phyloP scores from a whole-genome alignment of 2,113 vertebrate genomes.

The Phyllopteryx taeniolatus region DNA sequence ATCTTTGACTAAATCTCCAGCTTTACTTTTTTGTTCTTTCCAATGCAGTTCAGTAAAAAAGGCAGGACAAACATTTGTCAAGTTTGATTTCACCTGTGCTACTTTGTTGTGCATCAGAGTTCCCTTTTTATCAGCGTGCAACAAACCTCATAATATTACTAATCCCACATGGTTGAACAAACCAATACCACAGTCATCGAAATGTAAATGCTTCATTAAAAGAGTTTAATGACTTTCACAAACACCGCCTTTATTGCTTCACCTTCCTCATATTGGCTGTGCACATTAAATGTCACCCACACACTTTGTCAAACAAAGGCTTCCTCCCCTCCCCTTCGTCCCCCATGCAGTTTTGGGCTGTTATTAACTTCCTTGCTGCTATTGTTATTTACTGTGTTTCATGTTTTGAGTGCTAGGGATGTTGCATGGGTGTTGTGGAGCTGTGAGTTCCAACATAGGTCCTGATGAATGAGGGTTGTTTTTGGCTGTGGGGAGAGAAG shows the following conservation, averaged over 20 bases:
- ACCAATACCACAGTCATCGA: slow-evolving; percentile 56
- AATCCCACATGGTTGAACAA: slow-evolving; percentile 60
- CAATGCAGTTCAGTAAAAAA: background rate
- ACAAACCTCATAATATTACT: slow-evolving; percentile 58
- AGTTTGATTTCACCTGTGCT: slow-evolving; percentile 53
- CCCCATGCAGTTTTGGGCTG: background rate
- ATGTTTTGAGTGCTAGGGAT: background rate
- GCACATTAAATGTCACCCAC: slow-evolving; percentile 27
- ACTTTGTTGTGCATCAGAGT: slow-evolving; percentile 58
- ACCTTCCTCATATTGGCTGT: slow-evolving; percentile 34
- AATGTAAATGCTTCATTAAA: slow-evolving; percentile 65
- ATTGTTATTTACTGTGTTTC: slow-evolving; percentile 32
- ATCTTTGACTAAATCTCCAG: too few relatives aligned
- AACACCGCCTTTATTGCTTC: slow-evolving; percentile 46
- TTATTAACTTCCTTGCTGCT: slow-evolving; percentile 16
- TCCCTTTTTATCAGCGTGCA: slow-evolving; percentile 55
- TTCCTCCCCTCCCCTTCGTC: slow-evolving; percentile 2
- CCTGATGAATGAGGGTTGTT: slow-evolving; percentile 69
- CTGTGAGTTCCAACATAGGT: slow-evolving; percentile 40
- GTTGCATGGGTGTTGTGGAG: slow-evolving; percentile 8
- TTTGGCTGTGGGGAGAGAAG: slow-evolving; percentile 55
- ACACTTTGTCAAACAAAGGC: slow-evolving; percentile 6
- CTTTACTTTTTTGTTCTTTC: too few relatives aligned
- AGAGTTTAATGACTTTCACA: slow-evolving; percentile 57
- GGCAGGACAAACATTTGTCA: slow-evolving; percentile 8